These are phyloP conservation scores for Sylvia borin DNA, from an alignment of 2,797 vertebrate species.

Conservation along the genomic window DNA sequence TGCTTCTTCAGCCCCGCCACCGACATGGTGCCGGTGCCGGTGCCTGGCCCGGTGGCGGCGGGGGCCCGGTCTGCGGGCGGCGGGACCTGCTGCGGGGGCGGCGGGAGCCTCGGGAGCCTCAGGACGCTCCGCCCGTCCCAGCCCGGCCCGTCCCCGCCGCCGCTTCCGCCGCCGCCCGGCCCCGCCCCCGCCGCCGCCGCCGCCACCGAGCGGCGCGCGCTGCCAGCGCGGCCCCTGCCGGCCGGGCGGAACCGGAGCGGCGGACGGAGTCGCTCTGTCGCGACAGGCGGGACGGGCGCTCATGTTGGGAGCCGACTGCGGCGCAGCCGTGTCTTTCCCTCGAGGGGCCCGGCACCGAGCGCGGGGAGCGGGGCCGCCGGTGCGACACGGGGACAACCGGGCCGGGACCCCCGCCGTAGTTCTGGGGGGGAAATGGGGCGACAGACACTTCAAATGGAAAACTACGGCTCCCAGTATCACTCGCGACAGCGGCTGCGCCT, in stretches of 20 bases:
- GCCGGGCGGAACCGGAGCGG: neutral
- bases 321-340: too few species aligned
- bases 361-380: neutral
- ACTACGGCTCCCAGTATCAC: neutral
- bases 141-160: neutral
- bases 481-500: neutral
- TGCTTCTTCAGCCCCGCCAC: slow-evolving; percentile 97
- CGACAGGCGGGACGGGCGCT: neutral
- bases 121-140: neutral
- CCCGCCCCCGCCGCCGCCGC: neutral
- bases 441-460: accelerated
- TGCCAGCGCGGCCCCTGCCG: neutral
- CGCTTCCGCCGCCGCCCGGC: neutral
- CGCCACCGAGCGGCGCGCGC: neutral
- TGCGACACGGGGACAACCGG: too few species aligned
- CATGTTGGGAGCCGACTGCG: too few species aligned
- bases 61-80: neutral
- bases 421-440: neutral
- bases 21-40: slow-evolving; percentile 87
- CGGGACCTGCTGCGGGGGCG: neutral
- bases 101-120: neutral
- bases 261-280: neutral
- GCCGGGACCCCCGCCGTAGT: neutral
- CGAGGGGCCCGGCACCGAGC: too few species aligned
- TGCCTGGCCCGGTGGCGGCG: neutral